Evolutionary conservation across 2,113 vertebrate species (phyloP), one percentile per base, ranked within the genome.

Genomic region (Ceyx cyanopectus): DNA sequence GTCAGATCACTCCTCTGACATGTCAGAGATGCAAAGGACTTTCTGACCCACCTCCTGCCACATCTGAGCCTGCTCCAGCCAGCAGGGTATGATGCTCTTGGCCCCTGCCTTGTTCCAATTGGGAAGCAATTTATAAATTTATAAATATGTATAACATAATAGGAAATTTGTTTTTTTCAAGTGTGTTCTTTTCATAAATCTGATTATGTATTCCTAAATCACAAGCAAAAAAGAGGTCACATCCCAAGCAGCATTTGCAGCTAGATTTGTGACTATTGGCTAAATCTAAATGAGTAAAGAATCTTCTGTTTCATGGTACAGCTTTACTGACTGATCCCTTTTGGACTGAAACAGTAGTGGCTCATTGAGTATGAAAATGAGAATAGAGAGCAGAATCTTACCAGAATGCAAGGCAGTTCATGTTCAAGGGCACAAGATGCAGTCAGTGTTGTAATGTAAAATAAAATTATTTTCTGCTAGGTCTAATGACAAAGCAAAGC

Each of bases 361-460:
- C 86, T 93, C 63, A 85, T 32, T 94, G 90, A 95, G 45, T 85
- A 53, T 65, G 79, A 92, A 95, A 95, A 91, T 80, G 73, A 68
- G 89, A 88, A 75, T 22, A 58, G 75, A 81, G 90, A 94, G 58
- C 48, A 92, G 79, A 74, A 37, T 48, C 69, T 92, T 81, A 85
- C 80, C 48, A 92, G 77, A 91, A 94, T 81, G 88, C 79, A 76
- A 48, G 63, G 75, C 89, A 90, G 73, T 79, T 69, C 85, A 78
- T 1, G 0, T 94, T 66, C 87, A 92, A 66, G 78, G 92, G 67
- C 81, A 74, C 23, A 58, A 67, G 69, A 85, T 63, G 56, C 40
- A 30, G 45, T 87, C 69, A 82, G 46, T 73, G 56, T 29, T 84
- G 22, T 62, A 92, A 88, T 37, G 72, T 34, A 60, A 88, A 92